Evolutionary conservation across 2,888 invertebrate species (phyloP).

Genomic region (Spisula subtruncata): DNA sequence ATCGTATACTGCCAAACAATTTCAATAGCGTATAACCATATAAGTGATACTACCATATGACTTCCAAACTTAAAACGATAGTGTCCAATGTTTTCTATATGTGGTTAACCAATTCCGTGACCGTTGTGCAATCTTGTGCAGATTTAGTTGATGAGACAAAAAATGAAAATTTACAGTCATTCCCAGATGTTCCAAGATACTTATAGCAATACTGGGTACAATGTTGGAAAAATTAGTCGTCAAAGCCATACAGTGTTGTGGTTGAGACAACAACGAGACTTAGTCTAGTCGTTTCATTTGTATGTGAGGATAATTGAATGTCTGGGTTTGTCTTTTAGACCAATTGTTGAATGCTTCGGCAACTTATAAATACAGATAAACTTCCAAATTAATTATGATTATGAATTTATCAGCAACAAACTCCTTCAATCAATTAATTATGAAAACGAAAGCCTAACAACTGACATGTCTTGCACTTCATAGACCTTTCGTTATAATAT

Average conservation of each 20-base stretch:
- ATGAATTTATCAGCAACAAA: no score
- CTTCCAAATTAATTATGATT: no score
- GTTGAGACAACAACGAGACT: no score
- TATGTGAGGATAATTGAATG: no score
- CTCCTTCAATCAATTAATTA: no score
- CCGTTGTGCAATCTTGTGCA: slow-evolving; percentile 8
- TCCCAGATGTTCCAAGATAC: background rate
- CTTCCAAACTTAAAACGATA: background rate
- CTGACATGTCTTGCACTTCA: no score
- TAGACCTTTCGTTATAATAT: no score
- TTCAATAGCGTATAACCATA: background rate
- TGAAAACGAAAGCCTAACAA: no score
- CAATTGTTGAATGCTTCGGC: no score
- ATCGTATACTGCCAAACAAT: background rate
- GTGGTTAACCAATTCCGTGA: background rate
- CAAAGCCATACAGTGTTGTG: background rate
- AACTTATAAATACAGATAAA: no score
- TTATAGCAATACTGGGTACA: background rate
- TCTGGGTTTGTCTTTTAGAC: no score
- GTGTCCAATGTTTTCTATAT: background rate
- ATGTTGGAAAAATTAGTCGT: background rate
- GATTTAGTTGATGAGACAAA: background rate
- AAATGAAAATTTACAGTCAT: slow-evolving; percentile 15
- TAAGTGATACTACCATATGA: background rate
- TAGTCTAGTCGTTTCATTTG: no score